Base-by-base conservation (phyloP, 2,888 invertebrate species). In the Ethmia dodecea region DNA sequence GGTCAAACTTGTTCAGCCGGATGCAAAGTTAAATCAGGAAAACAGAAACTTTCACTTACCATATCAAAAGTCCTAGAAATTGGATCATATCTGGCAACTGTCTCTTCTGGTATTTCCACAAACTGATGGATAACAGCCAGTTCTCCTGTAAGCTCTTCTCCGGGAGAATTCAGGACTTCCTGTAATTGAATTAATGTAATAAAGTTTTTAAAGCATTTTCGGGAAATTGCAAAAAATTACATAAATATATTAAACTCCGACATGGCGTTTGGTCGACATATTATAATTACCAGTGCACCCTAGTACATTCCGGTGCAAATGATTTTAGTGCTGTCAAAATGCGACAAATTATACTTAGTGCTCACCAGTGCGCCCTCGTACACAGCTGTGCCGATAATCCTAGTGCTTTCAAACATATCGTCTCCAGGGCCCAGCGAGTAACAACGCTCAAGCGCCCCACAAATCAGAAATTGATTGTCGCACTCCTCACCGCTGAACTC, bases 351-450 rank as follows among this genome's bases (percentile, higher is more conserved):
- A n/a, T n/a, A n/a, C n/a, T n/a, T n/a, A n/a, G 22, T 16, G 40
- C 73, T 63, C 12, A 81, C 84, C 89, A 84, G 63, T 3, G 94
- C 92, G 45, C 91, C 92, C 9, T 87, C 69, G 51, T 81, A 91
- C 35, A 96, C 88, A 34, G 88, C 88, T 6, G 86, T 76, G 0
- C 92, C 95, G 40, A 96, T 94, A 31, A 96, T 93, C 60, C 84
- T 87, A 0, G 94, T 93, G 63, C 95, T 95, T 46, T 95, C 93
- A 52, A 90, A 92, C 93, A 95, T 95, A 56, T 95, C 90, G 1
- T 80, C 86, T 0, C 95, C 95, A 0, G 95, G 95, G 0, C 96
- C 96, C 10, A 86, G 84, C 0, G 95, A 91, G 46, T 92, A 90
- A 68, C 96, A 96, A 37, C 88, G 74, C 52, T 88, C 72, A 57